These are phyloP conservation scores for Camponotus floridanus DNA, from an alignment of 1,140 invertebrate genomes.

Conservation along the genomic window DNA sequence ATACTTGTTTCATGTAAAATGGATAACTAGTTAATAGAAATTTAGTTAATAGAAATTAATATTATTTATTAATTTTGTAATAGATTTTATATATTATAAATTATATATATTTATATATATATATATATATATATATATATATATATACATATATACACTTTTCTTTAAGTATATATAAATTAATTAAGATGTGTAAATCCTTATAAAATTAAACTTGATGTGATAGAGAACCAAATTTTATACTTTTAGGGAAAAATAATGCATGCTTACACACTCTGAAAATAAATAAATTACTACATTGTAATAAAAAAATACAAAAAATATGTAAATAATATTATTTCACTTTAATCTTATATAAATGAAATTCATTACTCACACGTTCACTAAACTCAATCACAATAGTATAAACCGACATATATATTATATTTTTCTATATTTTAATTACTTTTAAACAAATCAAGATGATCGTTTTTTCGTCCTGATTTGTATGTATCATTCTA, in stretches of 20 bases:
- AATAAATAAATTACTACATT: constrained; percentile 32
- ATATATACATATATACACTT: no score
- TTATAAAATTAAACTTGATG: constrained; percentile 19
- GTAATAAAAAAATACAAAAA: constrained; percentile 9
- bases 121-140: no score
- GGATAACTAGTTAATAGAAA: not conserved
- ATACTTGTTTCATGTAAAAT: not conserved
- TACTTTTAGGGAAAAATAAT: constrained; percentile 33
- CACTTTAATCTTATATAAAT: constrained; percentile 17
- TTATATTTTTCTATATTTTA: constrained; percentile 11
- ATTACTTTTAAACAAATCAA: constrained; percentile 34
- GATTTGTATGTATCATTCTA: not conserved
- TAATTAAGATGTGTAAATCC: not conserved
- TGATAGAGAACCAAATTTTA: not conserved
- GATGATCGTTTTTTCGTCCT: constrained; percentile 11
- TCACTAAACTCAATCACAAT: constrained; percentile 9
- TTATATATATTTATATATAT: not conserved
- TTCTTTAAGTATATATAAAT: not conserved
- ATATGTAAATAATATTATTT: not conserved
- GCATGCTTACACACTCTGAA: constrained; percentile 5
- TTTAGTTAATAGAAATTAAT: constrained; percentile 20
- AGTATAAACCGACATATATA: not conserved
- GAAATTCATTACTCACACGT: not conserved
- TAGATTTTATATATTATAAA: constrained; percentile 23
- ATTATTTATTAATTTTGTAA: constrained; percentile 8